phyloP scores from a whole-genome alignment of 2,113 vertebrate genomes.

The Phainopepla nitens region DNA sequence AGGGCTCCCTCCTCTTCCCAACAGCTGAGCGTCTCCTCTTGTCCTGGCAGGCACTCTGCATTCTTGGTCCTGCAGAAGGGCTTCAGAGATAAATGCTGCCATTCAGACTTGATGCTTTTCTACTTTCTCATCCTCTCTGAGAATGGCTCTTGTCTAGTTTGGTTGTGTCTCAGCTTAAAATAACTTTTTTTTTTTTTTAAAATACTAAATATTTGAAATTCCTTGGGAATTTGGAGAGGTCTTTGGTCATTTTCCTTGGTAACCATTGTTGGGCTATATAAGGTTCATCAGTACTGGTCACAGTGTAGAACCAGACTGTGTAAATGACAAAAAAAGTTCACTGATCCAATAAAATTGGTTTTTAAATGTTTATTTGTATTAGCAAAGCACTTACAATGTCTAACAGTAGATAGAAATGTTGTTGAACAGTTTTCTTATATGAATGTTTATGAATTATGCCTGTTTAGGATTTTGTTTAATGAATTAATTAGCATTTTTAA shows the following conservation, averaged over 20 bases:
- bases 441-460: background rate
- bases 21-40: background rate
- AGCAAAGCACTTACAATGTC: background rate
- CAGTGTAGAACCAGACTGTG: background rate
- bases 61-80: conserved; percentile 7
- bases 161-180: conserved; percentile 15
- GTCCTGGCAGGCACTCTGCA: background rate
- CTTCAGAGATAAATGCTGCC: background rate
- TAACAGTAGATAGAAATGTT: background rate
- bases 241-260: background rate
- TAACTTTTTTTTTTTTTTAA: background rate
- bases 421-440: background rate
- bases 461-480: background rate
- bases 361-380: background rate
- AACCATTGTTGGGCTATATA: background rate
- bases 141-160: background rate
- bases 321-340: background rate
- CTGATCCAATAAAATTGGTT: background rate
- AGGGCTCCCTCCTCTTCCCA: background rate
- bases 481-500: background rate
- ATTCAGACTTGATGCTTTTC: background rate
- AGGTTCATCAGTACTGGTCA: background rate
- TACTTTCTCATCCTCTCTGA: background rate
- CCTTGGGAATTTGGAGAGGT: background rate
- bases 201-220: background rate